Base-by-base conservation (phyloP, 2,113 vertebrate genomes). In the Trochalopteron elliotii region DNA sequence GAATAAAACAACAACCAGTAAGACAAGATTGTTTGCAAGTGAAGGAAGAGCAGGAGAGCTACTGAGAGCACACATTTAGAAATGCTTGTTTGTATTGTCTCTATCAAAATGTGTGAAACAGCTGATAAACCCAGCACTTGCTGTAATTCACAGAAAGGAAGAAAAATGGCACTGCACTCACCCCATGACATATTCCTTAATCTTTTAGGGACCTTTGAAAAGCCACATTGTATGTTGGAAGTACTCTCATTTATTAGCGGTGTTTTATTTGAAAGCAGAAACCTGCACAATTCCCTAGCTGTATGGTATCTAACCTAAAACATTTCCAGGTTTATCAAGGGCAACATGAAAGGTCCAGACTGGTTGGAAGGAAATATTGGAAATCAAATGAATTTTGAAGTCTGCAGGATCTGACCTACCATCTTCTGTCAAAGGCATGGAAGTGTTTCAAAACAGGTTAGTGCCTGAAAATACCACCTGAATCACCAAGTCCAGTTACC, bases 341-440 rank as follows among this genome's bases (percentile, higher is more conserved):
- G 64, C 44, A 76, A 67, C 0, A 1, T 31, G 37, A 83, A 95
- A 94, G 91, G 69, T 78, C 80, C 37, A 68, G 52, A 64, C 49
- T 82, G 47, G 44, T 47, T 12, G 4, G 52, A 59, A 70, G 61
- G 79, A 61, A 52, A 55, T 90, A 49, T 69, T 44, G 59, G 94
- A 93, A 53, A 82, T 50, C 30, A 96, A 83, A 89, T 83, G 1
- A 64, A 90, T 94, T 86, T 53, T 92, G 78, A 83, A 87, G 77
- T 63, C 15, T 63, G 68, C 18, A n/a, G 33, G 11, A 78, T 68
- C n/a, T 53, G 59, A 84, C 37, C 30, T 84, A 77, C 17, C 42
- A 56, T 10, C 11, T 50, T 74, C 82, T 78, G 33, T 24, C 50
- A 83, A 65, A 57, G 9, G 27, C 33, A 67, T 30, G 42, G 67